Conservation (phyloP, 2,797 vertebrate genomes). For the Danio aesculapii region DNA sequence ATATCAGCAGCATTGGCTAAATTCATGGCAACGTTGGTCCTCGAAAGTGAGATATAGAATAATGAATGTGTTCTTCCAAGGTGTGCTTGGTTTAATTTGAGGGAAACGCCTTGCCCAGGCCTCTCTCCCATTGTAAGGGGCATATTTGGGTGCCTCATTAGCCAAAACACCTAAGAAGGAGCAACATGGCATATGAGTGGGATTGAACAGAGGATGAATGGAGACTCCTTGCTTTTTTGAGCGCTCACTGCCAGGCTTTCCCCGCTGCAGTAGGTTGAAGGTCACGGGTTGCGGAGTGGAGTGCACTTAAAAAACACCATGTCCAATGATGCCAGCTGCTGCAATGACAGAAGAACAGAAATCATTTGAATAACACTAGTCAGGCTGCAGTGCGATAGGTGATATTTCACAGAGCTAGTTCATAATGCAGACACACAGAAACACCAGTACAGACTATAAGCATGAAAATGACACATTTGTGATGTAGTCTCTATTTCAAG, state of each 20-base stretch:
- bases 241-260: slow-evolving; percentile 42
- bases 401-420: neutral
- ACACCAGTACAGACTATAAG: neutral
- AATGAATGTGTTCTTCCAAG: neutral
- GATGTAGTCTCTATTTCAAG: neutral
- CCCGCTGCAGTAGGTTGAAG: slow-evolving; percentile 61
- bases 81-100: slow-evolving; percentile 35
- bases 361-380: neutral
- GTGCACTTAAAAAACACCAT: slow-evolving; percentile 23
- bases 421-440: slow-evolving; percentile 11
- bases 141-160: slow-evolving; percentile 65
- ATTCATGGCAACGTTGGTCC: too few relatives aligned
- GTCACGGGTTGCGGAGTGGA: slow-evolving; percentile 64
- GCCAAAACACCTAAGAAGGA: slow-evolving; percentile 64
- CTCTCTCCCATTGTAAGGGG: slow-evolving; percentile 53
- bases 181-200: slow-evolving; percentile 57
- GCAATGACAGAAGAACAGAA: slow-evolving; percentile 64
- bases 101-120: neutral
- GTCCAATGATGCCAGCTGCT: slow-evolving; percentile 62
- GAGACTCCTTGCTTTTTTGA: slow-evolving; percentile 51
- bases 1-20: too few relatives aligned
- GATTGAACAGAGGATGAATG: slow-evolving; percentile 51
- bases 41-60: neutral
- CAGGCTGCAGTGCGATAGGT: neutral
- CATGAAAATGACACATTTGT: neutral